Evolutionary conservation across 2,888 invertebrate genomes (phyloP).

Genomic region (Baccha elongata): DNA sequence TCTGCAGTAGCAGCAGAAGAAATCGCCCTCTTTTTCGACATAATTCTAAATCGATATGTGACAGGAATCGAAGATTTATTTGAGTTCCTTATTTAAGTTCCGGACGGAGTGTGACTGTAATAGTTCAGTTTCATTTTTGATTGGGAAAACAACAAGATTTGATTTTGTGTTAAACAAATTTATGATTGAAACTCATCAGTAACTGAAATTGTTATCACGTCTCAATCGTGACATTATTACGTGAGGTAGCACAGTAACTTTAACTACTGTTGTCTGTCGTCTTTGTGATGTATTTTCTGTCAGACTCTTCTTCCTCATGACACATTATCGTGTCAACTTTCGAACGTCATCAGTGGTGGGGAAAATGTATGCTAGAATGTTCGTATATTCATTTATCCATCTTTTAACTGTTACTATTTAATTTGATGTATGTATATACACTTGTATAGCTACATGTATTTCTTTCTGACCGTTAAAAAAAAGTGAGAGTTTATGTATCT

Average conservation of each 20-base stretch:
- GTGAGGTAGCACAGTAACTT: conserved; percentile 3
- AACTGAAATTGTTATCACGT: not conserved
- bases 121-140: not conserved
- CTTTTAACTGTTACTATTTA: conserved; percentile 31
- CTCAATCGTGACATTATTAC: conserved; percentile 19
- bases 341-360: conserved; percentile 22
- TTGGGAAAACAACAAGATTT: not conserved
- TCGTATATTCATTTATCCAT: conserved; percentile 20
- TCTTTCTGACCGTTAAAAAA: conserved; percentile 29
- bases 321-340: conserved; percentile 53
- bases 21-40: not conserved
- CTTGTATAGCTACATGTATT: not conserved
- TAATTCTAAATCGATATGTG: conserved; percentile 44
- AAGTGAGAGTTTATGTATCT: conserved; percentile 55
- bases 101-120: conserved; percentile 4
- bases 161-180: not conserved
- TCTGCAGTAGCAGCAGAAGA: conserved; percentile 1
- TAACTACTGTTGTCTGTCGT: conserved; percentile 3
- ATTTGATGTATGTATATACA: conserved; percentile 23
- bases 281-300: not conserved
- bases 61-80: conserved; percentile 52
- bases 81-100: conserved; percentile 24
- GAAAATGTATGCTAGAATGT: conserved; percentile 24
- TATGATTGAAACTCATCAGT: conserved; percentile 21
- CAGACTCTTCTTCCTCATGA: conserved; percentile 6